A percentile compares a stretch with the other conserved stretches of the same genome.
phyloP scores from a whole-genome alignment of 2,797 vertebrate species.

The Smutsia temminckii region DNA sequence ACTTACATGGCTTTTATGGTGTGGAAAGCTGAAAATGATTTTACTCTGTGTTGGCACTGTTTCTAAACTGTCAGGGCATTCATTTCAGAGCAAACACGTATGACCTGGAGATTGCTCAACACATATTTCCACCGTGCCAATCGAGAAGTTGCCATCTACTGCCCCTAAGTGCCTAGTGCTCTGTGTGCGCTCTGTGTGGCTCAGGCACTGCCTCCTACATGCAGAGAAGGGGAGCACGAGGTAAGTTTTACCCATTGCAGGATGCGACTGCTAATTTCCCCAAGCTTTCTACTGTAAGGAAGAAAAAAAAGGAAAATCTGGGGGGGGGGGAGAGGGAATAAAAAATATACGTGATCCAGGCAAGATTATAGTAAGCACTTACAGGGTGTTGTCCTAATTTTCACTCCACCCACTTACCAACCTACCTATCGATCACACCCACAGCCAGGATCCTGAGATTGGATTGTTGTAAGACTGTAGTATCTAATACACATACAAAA shows the following conservation, averaged over 20 bases:
- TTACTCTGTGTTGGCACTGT: neutral
- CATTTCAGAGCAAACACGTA: neutral
- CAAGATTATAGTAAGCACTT: neutral
- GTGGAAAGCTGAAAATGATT: neutral
- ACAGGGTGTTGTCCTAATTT: neutral
- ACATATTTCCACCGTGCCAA: neutral
- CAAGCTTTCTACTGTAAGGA: neutral
- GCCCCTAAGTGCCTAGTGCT: neutral
- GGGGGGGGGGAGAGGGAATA: neutral
- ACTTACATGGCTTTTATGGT: neutral
- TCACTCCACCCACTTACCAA: no score
- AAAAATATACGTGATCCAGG: no score
- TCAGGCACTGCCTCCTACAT: neutral
- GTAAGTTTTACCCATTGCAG: neutral
- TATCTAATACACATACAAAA: no score
- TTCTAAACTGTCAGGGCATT: neutral
- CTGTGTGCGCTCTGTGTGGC: neutral
- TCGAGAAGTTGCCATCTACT: neutral
- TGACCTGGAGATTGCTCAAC: neutral
- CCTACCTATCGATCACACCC: neutral
- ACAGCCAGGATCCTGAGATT: neutral
- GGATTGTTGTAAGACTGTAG: neutral
- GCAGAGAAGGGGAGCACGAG: neutral
- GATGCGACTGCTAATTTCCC: neutral
- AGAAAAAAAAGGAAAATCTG: neutral